These are phyloP conservation scores for Lamproptera curius DNA, from an alignment of 2,888 invertebrate genomes.

Conservation along the genomic window DNA sequence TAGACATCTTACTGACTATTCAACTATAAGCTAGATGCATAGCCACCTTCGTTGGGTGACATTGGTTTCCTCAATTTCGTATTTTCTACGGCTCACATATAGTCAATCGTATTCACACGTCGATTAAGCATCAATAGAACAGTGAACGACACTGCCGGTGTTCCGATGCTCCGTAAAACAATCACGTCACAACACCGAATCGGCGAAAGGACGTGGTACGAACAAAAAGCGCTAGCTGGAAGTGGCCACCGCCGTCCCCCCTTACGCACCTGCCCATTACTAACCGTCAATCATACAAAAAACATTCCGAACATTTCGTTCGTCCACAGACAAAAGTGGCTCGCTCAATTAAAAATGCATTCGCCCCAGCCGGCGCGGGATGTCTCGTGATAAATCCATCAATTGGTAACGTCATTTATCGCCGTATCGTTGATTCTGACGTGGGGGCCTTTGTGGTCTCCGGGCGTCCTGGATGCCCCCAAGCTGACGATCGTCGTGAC, in stretches of 20 bases:
- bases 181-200: slow-evolving; percentile 50
- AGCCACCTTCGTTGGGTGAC: too few species aligned
- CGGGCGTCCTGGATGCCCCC: slow-evolving; percentile 63
- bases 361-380: slow-evolving; percentile 71
- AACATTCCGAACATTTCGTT: slow-evolving; percentile 69
- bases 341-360: slow-evolving; percentile 78
- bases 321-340: slow-evolving; percentile 76
- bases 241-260: slow-evolving; percentile 64
- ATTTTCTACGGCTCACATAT: too few species aligned
- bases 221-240: slow-evolving; percentile 56
- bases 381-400: slow-evolving; percentile 76
- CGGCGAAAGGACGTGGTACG: slow-evolving; percentile 52
- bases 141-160: too few species aligned
- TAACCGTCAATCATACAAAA: slow-evolving; percentile 76
- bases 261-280: slow-evolving; percentile 76
- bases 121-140: too few species aligned
- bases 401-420: slow-evolving; percentile 77
- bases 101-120: too few species aligned
- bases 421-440: slow-evolving; percentile 51
- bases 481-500: slow-evolving; percentile 63
- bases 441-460: slow-evolving; percentile 46
- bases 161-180: slow-evolving; percentile 37
- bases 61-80: too few species aligned
- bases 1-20: too few species aligned
- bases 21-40: too few species aligned